phyloP scores from a whole-genome alignment of 2,888 invertebrate species.

The Trachelus tabidus region DNA sequence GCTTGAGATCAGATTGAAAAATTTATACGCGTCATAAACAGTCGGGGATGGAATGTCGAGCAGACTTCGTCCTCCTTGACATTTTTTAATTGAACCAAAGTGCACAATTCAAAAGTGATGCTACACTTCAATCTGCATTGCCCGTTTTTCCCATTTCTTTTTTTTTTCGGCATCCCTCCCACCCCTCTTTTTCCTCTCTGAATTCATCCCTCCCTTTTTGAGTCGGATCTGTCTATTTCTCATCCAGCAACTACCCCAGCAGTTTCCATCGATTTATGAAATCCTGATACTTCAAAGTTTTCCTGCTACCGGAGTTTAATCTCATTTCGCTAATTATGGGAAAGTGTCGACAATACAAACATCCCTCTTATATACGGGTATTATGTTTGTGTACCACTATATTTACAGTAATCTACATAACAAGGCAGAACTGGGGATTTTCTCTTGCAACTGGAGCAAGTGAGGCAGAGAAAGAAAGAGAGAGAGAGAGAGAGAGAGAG shows the following conservation, averaged over 20 bases:
- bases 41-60: background rate
- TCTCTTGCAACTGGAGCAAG: too few species aligned
- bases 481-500: too few species aligned
- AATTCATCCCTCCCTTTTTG: too few species aligned
- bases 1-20: conserved; percentile 3
- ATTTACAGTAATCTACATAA: too few species aligned
- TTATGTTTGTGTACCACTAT: background rate
- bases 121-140: background rate
- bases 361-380: background rate
- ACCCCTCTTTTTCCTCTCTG: too few species aligned
- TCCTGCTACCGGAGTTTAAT: background rate
- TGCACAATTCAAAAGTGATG: background rate
- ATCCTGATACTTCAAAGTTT: conserved; percentile 5
- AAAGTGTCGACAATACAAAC: conserved; percentile 11
- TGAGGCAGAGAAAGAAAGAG: too few species aligned
- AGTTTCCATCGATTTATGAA: conserved; percentile 8
- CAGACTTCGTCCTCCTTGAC: background rate
- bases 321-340: conserved; percentile 7
- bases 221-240: background rate
- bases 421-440: too few species aligned
- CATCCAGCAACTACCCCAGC: background rate
- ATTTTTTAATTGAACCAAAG: conserved; percentile 1
- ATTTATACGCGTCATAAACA: conserved; percentile 2
- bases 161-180: background rate
- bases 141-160: background rate